Evolutionary conservation across 1,140 invertebrate genomes (phyloP).

Genomic region (Drusus annulatus): DNA sequence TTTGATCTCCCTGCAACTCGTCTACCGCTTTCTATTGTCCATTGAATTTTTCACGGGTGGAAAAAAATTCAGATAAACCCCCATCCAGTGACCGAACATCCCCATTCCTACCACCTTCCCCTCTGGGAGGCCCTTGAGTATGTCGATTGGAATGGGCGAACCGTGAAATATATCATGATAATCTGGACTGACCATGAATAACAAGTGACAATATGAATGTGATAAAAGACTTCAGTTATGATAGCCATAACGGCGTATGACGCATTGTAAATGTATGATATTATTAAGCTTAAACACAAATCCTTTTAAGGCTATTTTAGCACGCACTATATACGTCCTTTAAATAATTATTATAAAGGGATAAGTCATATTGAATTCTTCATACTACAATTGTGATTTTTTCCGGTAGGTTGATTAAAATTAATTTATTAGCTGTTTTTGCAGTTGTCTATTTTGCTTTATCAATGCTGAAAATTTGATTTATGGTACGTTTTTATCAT

Average conservation of each 20-base stretch:
- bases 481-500: no score
- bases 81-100: conserved; percentile 19
- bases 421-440: no score
- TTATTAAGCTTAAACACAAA: no score
- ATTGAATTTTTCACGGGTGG: conserved; percentile 21
- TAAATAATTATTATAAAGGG: no score
- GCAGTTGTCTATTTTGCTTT: no score
- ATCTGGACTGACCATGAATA: conserved; percentile 39
- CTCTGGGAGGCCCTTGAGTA: conserved; percentile 2
- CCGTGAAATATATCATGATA: conserved; percentile 9
- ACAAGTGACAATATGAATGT: conserved; percentile 16
- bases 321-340: no score
- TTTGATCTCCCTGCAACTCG: background rate
- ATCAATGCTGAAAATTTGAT: no score
- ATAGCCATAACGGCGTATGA: background rate
- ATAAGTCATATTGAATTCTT: no score
- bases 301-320: no score
- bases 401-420: no score
- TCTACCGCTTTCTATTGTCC: background rate
- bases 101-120: conserved; percentile 2
- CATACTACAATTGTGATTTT: no score
- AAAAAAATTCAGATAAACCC: conserved; percentile 32
- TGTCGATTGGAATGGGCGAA: conserved; percentile 27
- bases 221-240: background rate
- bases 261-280: no score